Conservation (phyloP, 2,113 vertebrate species). For the Ramphastos sulfuratus region DNA sequence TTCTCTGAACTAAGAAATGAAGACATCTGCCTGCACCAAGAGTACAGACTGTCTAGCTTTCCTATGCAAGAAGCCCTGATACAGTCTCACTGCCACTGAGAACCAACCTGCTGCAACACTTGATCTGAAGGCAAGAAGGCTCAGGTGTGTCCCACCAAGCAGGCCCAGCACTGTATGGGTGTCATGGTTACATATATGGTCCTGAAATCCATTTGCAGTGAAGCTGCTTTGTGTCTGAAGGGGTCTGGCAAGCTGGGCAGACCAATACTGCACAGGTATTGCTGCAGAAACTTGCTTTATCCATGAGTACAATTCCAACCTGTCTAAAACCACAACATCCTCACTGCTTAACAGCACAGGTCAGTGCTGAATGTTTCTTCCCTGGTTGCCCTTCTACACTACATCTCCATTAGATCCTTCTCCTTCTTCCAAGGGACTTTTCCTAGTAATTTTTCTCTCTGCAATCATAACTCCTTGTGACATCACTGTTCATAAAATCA, state of each 20-base stretch:
- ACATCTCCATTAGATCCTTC: background rate
- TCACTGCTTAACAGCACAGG: background rate
- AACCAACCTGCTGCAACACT: background rate
- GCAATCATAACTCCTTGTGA: fast-evolving
- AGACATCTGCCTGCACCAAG: background rate
- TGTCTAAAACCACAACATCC: background rate
- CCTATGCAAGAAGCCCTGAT: background rate
- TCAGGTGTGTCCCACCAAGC: background rate
- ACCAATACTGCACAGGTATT: background rate
- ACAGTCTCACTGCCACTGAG: background rate
- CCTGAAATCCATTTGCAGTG: background rate
- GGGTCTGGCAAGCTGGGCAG: background rate
- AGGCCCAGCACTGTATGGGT: fast-evolving
- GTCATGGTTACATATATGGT: background rate
- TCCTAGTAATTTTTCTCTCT: background rate
- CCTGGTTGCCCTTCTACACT: background rate
- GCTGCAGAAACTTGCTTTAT: background rate
- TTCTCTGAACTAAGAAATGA: background rate
- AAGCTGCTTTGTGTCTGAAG: background rate
- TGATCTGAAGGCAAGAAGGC: background rate
- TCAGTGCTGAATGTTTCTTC: background rate
- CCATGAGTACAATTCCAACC: too few relatives aligned
- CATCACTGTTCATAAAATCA: background rate
- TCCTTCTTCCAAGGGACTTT: background rate
- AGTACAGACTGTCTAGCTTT: background rate